Conservation (phyloP, 2,888 invertebrate species). For the Coecobrya sp. region DNA sequence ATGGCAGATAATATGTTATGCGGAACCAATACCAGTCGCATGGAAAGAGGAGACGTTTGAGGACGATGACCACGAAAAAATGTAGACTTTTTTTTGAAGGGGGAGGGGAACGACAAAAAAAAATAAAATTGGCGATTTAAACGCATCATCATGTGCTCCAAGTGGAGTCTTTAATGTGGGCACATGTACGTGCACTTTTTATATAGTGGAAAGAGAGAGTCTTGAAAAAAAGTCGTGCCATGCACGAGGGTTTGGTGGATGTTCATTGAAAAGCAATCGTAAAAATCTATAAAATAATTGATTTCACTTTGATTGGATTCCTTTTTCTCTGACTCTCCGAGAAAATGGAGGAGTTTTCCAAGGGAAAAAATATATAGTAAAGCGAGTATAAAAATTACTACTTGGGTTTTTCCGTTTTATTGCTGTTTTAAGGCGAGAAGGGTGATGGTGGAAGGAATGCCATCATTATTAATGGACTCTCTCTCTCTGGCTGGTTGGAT, state of each 20-base stretch:
- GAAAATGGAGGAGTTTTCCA: neutral
- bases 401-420: no score
- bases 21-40: neutral
- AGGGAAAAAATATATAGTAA: neutral
- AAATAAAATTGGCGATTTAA: constrained; percentile 62
- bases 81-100: neutral
- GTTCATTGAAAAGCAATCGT: constrained; percentile 76
- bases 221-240: no score
- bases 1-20: neutral
- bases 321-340: constrained; percentile 33
- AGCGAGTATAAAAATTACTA: no score
- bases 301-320: constrained; percentile 83
- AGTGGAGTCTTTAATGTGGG: neutral
- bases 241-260: neutral
- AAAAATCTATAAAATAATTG: constrained; percentile 81
- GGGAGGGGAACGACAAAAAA: constrained; percentile 25
- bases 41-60: neutral
- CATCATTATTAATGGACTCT: constrained; percentile 1
- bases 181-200: constrained; percentile 31
- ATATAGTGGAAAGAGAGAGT: no score
- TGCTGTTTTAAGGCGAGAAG: no score
- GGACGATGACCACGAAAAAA: neutral
- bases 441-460: constrained; percentile 17
- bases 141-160: constrained; percentile 59
- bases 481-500: no score